These are phyloP conservation scores for Lepus americanus DNA, from an alignment of 2,113 vertebrate species.

Conservation along the genomic window DNA sequence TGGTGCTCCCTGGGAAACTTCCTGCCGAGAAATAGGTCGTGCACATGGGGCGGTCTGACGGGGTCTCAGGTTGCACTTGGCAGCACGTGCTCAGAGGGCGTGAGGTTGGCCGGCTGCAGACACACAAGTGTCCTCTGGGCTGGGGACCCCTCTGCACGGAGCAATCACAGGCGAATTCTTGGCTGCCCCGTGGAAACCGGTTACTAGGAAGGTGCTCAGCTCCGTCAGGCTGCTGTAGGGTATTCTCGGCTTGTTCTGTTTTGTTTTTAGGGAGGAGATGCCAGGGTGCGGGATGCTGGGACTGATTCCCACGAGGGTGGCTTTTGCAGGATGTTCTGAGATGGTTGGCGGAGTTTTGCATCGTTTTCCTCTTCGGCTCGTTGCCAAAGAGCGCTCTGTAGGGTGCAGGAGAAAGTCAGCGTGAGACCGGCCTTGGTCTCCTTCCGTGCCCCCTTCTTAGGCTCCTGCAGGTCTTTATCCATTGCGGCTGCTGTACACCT, in stretches of 20 bases:
- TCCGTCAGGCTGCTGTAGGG: background rate
- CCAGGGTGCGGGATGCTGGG: background rate
- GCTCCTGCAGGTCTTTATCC: too few relatives aligned
- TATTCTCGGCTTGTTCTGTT: background rate
- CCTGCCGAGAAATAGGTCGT: constrained; percentile 59
- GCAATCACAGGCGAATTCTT: background rate
- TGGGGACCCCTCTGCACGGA: background rate
- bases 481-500: background rate
- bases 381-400: background rate
- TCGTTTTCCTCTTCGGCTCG: background rate
- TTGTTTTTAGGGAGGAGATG: background rate
- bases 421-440: background rate
- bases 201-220: background rate
- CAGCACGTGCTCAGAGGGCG: background rate
- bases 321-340: too few relatives aligned
- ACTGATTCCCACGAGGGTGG: too few relatives aligned
- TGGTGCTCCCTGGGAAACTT: constrained; percentile 27
- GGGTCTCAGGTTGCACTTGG: background rate
- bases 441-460: background rate
- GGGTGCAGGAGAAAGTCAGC: background rate
- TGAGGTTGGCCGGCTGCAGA: background rate
- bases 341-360: background rate
- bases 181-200: background rate
- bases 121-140: background rate
- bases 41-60: background rate